Evolutionary conservation across 2,797 vertebrate species (phyloP).

Genomic region (Rhadinocentrus ornatus): DNA sequence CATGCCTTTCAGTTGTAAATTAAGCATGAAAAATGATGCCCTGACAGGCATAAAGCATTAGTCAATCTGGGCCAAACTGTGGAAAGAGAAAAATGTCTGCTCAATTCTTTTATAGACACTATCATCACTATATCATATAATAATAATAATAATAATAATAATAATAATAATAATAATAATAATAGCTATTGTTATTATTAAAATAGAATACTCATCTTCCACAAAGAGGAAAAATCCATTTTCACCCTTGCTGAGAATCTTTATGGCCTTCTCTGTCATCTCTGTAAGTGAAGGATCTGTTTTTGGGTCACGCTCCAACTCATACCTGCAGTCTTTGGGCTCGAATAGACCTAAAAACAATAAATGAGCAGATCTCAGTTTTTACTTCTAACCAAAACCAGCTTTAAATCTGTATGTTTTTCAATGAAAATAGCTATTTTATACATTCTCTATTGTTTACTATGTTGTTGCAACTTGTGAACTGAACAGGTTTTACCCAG

Average conservation of each 20-base stretch:
- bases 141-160: too few species aligned
- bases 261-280: constrained; percentile 86
- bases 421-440: not conserved
- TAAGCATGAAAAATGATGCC: too few species aligned
- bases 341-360: constrained; percentile 82
- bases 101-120: too few species aligned
- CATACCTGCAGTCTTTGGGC: constrained; percentile 82
- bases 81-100: too few species aligned
- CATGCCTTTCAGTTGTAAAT: too few species aligned
- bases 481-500: constrained; percentile 77
- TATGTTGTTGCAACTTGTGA: not conserved
- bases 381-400: not conserved
- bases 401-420: not conserved
- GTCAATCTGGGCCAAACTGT: too few species aligned
- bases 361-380: constrained; percentile 3
- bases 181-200: too few species aligned
- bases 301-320: constrained; percentile 72
- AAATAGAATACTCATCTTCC: constrained; percentile 84
- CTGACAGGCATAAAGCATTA: too few species aligned
- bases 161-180: too few species aligned
- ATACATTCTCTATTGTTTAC: not conserved
- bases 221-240: constrained; percentile 87
- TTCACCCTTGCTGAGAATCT: constrained; percentile 82
- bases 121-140: too few species aligned
- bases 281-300: constrained; percentile 85